Evolutionary conservation across 2,888 invertebrate genomes (phyloP).

Genomic region (Platycheirus rosarum): DNA sequence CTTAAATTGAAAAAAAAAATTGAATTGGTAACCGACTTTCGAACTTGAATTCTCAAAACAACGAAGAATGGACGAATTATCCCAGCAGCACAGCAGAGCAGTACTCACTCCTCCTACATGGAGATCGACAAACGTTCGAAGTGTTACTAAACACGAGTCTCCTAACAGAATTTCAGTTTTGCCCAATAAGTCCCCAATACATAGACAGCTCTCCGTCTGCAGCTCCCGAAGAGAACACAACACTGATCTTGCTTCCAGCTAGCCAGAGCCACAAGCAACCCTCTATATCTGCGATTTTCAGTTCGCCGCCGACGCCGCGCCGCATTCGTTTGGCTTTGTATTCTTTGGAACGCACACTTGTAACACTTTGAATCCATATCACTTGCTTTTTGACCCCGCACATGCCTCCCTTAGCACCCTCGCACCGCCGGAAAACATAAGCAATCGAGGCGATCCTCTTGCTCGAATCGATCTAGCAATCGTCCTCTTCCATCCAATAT

Average conservation of each 20-base stretch:
- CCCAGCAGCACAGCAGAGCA: constrained; percentile 68
- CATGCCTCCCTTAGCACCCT: constrained; percentile 25
- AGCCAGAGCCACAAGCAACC: constrained; percentile 37
- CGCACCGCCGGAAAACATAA: background rate
- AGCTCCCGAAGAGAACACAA: constrained; percentile 60
- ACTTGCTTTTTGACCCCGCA: constrained; percentile 39
- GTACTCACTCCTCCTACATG: constrained; percentile 81
- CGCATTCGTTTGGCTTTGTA: too few relatives aligned
- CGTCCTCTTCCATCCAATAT: constrained; percentile 53
- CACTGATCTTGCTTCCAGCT: constrained; percentile 31
- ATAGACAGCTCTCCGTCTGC: constrained; percentile 27
- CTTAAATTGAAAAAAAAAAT: constrained; percentile 30
- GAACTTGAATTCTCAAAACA: constrained; percentile 52
- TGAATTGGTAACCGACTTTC: constrained; percentile 38
- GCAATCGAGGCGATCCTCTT: constrained; percentile 45
- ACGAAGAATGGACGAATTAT: constrained; percentile 66
- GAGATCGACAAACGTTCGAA: constrained; percentile 83
- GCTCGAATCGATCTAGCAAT: constrained; percentile 26
- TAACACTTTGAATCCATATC: constrained; percentile 20
- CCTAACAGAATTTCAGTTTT: constrained; percentile 79
- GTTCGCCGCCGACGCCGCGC: background rate
- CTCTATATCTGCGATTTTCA: constrained; percentile 40
- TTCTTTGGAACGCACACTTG: constrained; percentile 2
- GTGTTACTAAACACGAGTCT: constrained; percentile 82
- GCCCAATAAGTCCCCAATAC: constrained; percentile 59